Base-by-base conservation (phyloP, 2,113 vertebrate genomes). In the Dendropsophus ebraccatus region DNA sequence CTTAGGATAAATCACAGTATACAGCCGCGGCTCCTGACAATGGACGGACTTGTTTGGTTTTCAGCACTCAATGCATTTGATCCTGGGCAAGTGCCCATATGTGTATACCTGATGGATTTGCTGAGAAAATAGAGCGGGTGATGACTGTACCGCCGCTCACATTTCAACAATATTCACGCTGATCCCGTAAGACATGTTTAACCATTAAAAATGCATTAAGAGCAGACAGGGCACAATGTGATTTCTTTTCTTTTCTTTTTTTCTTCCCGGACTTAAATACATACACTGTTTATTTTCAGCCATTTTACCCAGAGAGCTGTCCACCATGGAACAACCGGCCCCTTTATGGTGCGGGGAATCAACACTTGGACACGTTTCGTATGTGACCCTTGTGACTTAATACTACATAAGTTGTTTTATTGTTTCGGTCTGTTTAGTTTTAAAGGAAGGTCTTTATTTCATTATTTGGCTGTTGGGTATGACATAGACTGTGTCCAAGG, bases 1-100 rank as follows among this genome's bases (percentile, higher is more conserved):
- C 16, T 54, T 47, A 32, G 69, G 49, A 74, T 75, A 84, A 84
- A 28, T 73, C 52, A 21, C 35, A 47, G 69, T 75, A 25, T 25
- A 54, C 25, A 75, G 82, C 35, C 70, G 35, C 4, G 32, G 14
- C 52, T 17, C 4, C 35, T 58, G 49, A 84, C 82, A 84, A 60
- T 52, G 52, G 35, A 52, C 23, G 11, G 70, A 75, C 70, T 35
- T 41, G 32, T 84, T 60, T 56, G 28, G 5, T 54, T 83, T 75
- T 74, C 82, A 84, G 70, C n/a, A n/a, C 70, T 60, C 56, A 19
- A 60, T 74, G 47, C 50, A 56, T 56, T 60, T 62, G n/a, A 84
- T 60, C 52, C 70, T 74, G 49, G 69, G 65, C 70, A 74, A 84
- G 70, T 75, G 82, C 82, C 82, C 70, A 45, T 84, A 58, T 75